Conservation (phyloP, 2,888 invertebrate genomes). For the Dynastes maya region DNA sequence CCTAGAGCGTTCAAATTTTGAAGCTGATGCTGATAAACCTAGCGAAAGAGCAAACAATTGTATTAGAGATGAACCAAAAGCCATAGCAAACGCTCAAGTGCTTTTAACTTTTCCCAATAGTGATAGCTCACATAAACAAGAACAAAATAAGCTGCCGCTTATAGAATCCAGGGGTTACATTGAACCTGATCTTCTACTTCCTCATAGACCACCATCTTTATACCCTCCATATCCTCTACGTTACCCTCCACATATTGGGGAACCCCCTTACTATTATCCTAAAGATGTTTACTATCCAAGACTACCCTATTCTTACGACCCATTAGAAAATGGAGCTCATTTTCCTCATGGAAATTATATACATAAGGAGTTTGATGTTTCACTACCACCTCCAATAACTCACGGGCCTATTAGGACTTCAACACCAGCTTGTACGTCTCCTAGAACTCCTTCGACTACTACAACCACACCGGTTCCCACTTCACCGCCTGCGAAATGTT, state of each 20-base stretch:
- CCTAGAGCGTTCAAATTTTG: constrained; percentile 56
- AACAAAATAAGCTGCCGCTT: background rate
- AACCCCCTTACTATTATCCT: background rate
- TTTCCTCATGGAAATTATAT: background rate
- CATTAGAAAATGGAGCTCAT: background rate
- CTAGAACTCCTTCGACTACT: background rate
- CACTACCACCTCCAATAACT: too few species aligned
- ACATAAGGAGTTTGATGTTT: background rate
- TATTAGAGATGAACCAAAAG: constrained; percentile 53
- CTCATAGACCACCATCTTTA: background rate
- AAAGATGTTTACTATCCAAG: background rate
- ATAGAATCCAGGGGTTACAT: constrained; percentile 17
- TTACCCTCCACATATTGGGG: background rate
- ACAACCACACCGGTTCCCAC: background rate
- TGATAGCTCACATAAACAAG: constrained; percentile 20
- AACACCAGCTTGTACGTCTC: background rate
- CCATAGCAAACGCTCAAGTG: constrained; percentile 63
- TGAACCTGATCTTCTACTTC: background rate
- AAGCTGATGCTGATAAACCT: constrained; percentile 30
- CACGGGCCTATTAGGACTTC: too few species aligned
- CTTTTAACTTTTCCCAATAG: constrained; percentile 60
- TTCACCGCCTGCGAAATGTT: background rate
- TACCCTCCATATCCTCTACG: background rate
- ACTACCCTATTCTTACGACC: background rate
- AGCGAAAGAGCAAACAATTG: background rate